These are phyloP conservation scores for Lucilia sericata DNA, from an alignment of 1,140 invertebrate genomes.

Conservation along the genomic window DNA sequence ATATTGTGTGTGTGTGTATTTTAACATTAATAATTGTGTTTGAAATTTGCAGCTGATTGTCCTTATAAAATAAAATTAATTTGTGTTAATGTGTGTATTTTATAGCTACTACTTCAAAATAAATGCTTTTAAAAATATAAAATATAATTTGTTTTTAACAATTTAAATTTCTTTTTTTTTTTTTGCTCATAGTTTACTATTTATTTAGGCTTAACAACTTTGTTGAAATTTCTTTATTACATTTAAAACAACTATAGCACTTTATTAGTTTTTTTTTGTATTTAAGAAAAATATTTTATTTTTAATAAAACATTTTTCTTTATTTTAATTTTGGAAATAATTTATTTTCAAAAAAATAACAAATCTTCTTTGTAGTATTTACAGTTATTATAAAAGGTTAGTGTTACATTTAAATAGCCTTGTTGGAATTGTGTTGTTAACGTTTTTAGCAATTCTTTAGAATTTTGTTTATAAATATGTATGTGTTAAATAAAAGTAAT, in stretches of 20 bases:
- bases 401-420: too few species aligned
- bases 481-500: background rate
- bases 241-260: conserved; percentile 31
- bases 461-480: too few species aligned
- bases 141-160: conserved; percentile 29
- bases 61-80: conserved; percentile 1
- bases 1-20: background rate
- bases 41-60: conserved; percentile 1
- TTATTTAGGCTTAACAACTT: conserved; percentile 26
- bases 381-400: too few species aligned
- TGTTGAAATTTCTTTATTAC: conserved; percentile 14
- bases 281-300: background rate
- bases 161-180: too few species aligned
- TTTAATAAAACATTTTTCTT: background rate
- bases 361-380: too few species aligned
- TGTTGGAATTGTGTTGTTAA: too few species aligned
- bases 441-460: too few species aligned
- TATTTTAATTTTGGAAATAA: background rate
- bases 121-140: conserved; percentile 31
- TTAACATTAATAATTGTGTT: background rate
- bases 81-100: conserved; percentile 15
- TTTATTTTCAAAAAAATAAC: too few species aligned
- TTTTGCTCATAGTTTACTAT: background rate
- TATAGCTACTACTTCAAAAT: conserved; percentile 29
- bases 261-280: background rate